A percentile compares a stretch with the other conserved stretches of the same genome.
Conservation (phyloP, 2,888 invertebrate species). For the Allacma fusca region DNA sequence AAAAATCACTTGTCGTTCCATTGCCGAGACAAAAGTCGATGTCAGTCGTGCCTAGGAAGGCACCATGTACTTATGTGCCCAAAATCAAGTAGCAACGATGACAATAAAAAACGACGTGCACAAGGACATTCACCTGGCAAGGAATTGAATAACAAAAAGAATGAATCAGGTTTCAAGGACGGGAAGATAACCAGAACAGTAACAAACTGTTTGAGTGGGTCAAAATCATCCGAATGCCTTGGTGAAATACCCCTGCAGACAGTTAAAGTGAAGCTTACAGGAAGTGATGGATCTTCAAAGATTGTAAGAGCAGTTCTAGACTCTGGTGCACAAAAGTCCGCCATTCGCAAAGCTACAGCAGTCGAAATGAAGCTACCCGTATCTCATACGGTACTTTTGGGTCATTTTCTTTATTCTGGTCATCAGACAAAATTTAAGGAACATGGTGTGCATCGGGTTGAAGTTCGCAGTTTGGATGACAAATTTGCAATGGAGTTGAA, state of each 20-base stretch:
- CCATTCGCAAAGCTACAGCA: background rate
- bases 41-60: background rate
- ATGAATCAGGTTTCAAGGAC: too few relatives aligned
- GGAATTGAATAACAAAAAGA: too few relatives aligned
- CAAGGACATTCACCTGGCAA: too few relatives aligned
- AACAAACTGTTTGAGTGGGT: background rate
- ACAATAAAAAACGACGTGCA: too few relatives aligned
- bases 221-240: background rate
- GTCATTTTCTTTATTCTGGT: background rate
- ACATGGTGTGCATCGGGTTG: background rate
- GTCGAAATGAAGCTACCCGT: background rate
- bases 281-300: background rate
- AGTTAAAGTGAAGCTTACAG: background rate
- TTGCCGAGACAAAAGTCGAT: background rate
- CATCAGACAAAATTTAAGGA: background rate
- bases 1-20: background rate
- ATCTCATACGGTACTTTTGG: background rate
- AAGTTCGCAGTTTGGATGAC: background rate
- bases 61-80: slow-evolving; percentile 5
- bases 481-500: background rate
- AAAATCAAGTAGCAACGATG: too few relatives aligned
- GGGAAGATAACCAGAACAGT: background rate
- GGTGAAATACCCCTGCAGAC: too few relatives aligned
- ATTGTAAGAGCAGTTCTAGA: slow-evolving; percentile 5
- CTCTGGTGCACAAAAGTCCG: slow-evolving; percentile 1